These are phyloP conservation scores for Sarcoramphus papa DNA, from an alignment of 2,797 vertebrate species.

Conservation along the genomic window DNA sequence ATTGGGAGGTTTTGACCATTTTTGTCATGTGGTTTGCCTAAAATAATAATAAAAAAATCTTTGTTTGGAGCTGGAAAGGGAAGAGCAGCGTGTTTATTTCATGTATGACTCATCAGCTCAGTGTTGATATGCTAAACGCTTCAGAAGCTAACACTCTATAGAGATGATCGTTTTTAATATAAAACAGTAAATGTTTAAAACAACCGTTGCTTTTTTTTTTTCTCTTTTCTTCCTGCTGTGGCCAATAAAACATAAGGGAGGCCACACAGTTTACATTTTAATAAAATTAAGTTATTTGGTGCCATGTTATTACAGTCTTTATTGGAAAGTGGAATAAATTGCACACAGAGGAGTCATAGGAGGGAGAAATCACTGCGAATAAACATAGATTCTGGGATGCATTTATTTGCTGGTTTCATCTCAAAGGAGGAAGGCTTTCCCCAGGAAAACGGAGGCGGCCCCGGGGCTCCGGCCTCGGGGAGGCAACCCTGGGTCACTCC, in stretches of 20 bases:
- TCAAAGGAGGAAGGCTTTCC: conserved; percentile 16
- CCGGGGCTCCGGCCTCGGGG: background rate
- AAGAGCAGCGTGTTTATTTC: background rate
- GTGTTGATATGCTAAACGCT: background rate
- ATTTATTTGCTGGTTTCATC: conserved; percentile 57
- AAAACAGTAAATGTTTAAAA: conserved; percentile 50
- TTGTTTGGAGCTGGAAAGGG: background rate
- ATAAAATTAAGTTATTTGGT: conserved; percentile 74
- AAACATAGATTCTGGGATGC: conserved; percentile 66
- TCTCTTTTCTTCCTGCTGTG: background rate
- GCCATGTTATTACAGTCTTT: conserved; percentile 68
- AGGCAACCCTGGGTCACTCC: background rate
- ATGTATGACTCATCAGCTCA: conserved; percentile 16
- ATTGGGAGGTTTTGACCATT: background rate
- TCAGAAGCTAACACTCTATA: conserved; percentile 27
- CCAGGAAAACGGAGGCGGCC: background rate
- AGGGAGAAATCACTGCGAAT: conserved; percentile 64
- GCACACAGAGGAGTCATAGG: conserved; percentile 69
- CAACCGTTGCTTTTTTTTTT: background rate
- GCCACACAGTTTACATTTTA: conserved; percentile 59
- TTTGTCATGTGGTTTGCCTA: background rate
- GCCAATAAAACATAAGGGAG: conserved; percentile 45
- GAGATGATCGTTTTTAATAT: conserved; percentile 15
- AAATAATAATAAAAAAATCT: background rate
- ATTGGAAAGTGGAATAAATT: conserved; percentile 73